A percentile compares a stretch with the other conserved stretches of the same genome.
Conservation (phyloP, 2,888 invertebrate genomes). For the Ornithoptera alexandrae region DNA sequence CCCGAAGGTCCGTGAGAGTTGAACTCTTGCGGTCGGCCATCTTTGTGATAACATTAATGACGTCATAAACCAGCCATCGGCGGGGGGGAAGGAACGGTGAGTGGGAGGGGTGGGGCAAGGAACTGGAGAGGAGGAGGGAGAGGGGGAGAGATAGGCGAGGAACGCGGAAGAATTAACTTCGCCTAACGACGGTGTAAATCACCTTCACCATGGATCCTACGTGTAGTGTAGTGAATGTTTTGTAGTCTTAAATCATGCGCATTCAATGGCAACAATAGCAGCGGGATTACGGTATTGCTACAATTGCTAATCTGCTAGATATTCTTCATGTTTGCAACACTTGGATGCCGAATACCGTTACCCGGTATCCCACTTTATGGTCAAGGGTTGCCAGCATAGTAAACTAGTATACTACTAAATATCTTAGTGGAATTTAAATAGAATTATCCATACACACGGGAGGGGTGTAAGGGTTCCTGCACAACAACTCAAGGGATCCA, state of each 20-base stretch:
- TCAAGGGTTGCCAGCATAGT: no score
- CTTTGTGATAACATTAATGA: conserved; percentile 70
- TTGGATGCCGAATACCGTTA: no score
- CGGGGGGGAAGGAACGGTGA: conserved; percentile 36
- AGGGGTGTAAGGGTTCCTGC: no score
- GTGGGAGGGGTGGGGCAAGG: no score
- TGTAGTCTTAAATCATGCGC: conserved; percentile 53
- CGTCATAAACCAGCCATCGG: conserved; percentile 66
- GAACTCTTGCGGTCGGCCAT: conserved; percentile 39
- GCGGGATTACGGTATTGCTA: background rate
- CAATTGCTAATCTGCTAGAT: no score
- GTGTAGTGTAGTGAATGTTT: conserved; percentile 53
- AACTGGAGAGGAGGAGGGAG: conserved; percentile 4
- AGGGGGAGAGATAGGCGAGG: conserved; percentile 55
- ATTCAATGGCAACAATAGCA: background rate
- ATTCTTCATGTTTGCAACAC: no score
- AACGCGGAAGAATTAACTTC: conserved; percentile 75
- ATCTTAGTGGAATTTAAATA: no score
- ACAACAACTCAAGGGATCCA: no score
- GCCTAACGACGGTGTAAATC: conserved; percentile 73
- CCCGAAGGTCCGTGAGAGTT: conserved; percentile 42
- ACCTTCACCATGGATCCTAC: conserved; percentile 52
- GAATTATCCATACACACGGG: no score
- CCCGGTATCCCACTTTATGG: no score
- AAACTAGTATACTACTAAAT: no score